Evolutionary conservation across 2,113 vertebrate species (phyloP).

Genomic region (Osmerus mordax): DNA sequence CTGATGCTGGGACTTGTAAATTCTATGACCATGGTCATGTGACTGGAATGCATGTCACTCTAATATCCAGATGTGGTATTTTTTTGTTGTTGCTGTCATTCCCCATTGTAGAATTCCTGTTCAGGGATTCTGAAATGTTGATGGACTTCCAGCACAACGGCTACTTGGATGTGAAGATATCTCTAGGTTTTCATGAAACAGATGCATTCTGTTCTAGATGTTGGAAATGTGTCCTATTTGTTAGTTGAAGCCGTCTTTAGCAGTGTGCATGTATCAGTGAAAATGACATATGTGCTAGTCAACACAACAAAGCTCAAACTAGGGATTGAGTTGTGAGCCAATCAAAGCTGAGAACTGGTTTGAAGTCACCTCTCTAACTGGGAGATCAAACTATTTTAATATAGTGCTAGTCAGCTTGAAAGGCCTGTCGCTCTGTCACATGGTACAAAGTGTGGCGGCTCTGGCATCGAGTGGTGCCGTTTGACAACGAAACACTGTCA

Average conservation of each 20-base stretch:
- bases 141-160: conserved; percentile 40
- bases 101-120: conserved; percentile 38
- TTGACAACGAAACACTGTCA: conserved; percentile 1
- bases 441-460: conserved; percentile 41
- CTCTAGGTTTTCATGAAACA: not conserved
- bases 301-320: conserved; percentile 35
- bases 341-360: conserved; percentile 50
- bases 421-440: conserved; percentile 45
- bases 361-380: conserved; percentile 53
- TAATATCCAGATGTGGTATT: conserved; percentile 50
- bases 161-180: conserved; percentile 49
- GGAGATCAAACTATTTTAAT: conserved; percentile 54
- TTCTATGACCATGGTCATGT: conserved; percentile 48
- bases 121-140: conserved; percentile 35
- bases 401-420: conserved; percentile 51
- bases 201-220: conserved; percentile 33
- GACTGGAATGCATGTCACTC: conserved; percentile 43
- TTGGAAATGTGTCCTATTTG: conserved; percentile 27
- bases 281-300: conserved; percentile 53
- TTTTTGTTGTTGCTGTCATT: conserved; percentile 48
- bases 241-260: not conserved
- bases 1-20: conserved; percentile 29
- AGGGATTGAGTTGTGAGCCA: conserved; percentile 18
- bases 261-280: not conserved
- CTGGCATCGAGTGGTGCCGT: conserved; percentile 41